Evolutionary conservation across 2,888 invertebrate species (phyloP).

Genomic region (Melitaea athalia): DNA sequence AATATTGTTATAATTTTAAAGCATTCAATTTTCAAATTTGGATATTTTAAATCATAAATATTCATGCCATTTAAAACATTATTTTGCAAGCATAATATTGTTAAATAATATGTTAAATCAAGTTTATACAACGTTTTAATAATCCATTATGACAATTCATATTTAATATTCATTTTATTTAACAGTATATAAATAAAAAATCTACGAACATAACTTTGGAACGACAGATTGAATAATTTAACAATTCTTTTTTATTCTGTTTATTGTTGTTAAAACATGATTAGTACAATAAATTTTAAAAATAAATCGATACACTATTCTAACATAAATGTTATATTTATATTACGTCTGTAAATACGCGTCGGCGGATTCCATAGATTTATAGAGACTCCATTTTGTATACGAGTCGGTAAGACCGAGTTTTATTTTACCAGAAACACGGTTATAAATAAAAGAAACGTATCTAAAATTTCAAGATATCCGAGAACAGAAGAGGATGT

Average conservation of each 20-base stretch:
- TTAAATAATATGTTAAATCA: neutral
- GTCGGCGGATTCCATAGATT: neutral
- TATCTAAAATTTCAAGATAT: slow-evolving; percentile 22
- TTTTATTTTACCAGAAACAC: slow-evolving; percentile 15
- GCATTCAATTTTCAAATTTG: neutral
- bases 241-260: too few species aligned
- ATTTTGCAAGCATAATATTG: neutral
- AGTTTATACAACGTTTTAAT: neutral
- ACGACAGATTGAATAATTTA: too few species aligned
- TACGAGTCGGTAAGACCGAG: neutral
- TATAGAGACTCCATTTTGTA: neutral
- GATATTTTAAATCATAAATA: too few species aligned
- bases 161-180: neutral
- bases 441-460: slow-evolving; percentile 21
- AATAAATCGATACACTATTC: too few species aligned
- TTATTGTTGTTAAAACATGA: too few species aligned
- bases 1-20: neutral
- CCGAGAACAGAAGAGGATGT: slow-evolving; percentile 18
- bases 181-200: too few species aligned
- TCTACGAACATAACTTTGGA: too few species aligned
- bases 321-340: neutral
- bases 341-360: neutral
- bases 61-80: neutral
- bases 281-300: too few species aligned
- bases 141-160: neutral